A percentile compares a stretch with the other conserved stretches of the same genome.
phyloP scores from a whole-genome alignment of 2,797 vertebrate species.

The Amniataba percoides region DNA sequence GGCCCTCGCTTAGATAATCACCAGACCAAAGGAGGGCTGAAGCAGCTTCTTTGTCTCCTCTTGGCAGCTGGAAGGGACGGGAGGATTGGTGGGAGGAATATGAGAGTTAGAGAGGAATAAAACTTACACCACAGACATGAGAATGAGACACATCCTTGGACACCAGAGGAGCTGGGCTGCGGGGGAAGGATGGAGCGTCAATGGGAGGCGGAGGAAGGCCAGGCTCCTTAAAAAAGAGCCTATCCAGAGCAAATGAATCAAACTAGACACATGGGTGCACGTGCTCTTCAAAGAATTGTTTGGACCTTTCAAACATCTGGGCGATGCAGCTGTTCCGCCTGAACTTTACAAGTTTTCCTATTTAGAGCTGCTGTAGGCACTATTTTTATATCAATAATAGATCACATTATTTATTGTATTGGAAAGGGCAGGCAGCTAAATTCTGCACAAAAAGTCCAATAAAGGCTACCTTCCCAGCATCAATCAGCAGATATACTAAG shows the following conservation, averaged over 20 bases:
- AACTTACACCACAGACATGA: constrained; percentile 78
- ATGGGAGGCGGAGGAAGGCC: constrained; percentile 46
- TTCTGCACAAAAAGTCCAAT: neutral
- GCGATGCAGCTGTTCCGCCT: constrained; percentile 40
- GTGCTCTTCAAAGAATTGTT: constrained; percentile 21
- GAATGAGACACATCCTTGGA: constrained; percentile 80
- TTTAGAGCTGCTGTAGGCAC: constrained; percentile 5
- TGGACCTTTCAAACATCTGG: constrained; percentile 47
- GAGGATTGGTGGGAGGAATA: constrained; percentile 78
- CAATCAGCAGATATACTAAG: neutral
- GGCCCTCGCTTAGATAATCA: constrained; percentile 78
- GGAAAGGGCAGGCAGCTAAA: neutral
- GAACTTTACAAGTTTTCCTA: constrained; percentile 6
- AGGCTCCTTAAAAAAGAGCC: constrained; percentile 53
- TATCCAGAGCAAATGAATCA: constrained; percentile 67
- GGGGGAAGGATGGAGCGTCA: constrained; percentile 55
- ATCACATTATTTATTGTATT: neutral
- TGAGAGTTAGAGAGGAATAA: constrained; percentile 78
- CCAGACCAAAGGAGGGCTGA: constrained; percentile 75
- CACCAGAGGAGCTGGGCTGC: constrained; percentile 32
- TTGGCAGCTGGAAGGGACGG: constrained; percentile 74
- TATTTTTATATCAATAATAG: neutral
- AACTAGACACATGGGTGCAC: constrained; percentile 56
- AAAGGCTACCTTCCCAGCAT: neutral
- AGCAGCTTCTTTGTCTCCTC: constrained; percentile 81